Base-by-base conservation (phyloP, 2,888 invertebrate species). In the Aphidoletes aphidimyza region DNA sequence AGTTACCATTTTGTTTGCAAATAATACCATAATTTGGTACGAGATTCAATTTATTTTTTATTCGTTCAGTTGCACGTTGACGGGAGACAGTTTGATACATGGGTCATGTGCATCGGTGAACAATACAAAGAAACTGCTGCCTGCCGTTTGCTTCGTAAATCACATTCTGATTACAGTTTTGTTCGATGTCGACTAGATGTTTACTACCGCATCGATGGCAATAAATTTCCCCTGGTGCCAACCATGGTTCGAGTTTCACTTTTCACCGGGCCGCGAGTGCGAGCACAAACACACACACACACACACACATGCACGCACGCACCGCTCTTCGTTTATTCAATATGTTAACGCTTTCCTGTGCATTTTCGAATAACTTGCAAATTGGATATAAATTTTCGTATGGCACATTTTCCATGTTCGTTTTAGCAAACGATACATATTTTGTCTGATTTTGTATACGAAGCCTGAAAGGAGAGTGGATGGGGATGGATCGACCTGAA, bases 301-400 rank as follows among this genome's bases (percentile, higher is more conserved):
- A n/a, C n/a, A n/a, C n/a, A n/a, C n/a, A n/a, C n/a, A n/a, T n/a
- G n/a, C n/a, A n/a, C n/a, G 19, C 37, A 1, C 37, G 22, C 19
- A 81, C 37, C 0, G 47, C 26, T n/a, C n/a, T n/a, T n/a, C n/a
- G n/a, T n/a, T n/a, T n/a, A 26, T 54, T 14, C 69, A 69, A 69
- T 69, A 69, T 69, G 69, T 69, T 69, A 30, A 14, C 69, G 69
- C 69, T 69, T 81, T 81, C 19, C 37, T 5, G n/a, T 81, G 81
- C 81, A 81, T 81, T 37, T 36, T n/a, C 2, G n/a, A 22, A 69
- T 34, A 37, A 81, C 81, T 81, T 37, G 81, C 81, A 81, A 81
- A 81, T 37, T 81, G 81, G 81, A 37, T 81, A 81, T 81, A 81
- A 81, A 81, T 81, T 81, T 81, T 37, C 81, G 37, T 37, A 81